Conservation (phyloP, 2,888 invertebrate species). For the Agrilus cyanescens region DNA sequence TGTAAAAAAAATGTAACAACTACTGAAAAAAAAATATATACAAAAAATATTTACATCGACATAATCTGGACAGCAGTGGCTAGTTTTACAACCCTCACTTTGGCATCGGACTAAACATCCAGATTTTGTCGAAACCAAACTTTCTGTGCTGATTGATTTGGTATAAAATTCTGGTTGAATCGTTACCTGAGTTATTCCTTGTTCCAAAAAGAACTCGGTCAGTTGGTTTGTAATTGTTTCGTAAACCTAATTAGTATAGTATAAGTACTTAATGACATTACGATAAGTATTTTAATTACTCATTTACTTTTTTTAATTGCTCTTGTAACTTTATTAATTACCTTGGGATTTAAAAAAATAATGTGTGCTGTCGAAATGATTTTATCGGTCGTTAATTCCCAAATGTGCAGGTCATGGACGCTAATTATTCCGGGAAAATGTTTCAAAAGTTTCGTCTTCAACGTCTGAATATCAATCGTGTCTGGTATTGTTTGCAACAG, state of each 20-base stretch:
- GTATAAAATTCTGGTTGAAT: slow-evolving; percentile 73
- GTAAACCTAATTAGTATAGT: slow-evolving; percentile 35
- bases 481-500: slow-evolving; percentile 87
- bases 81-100: slow-evolving; percentile 31
- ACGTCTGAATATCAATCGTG: slow-evolving; percentile 64
- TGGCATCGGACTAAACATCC: slow-evolving; percentile 36
- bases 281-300: slow-evolving; percentile 1
- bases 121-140: slow-evolving; percentile 20
- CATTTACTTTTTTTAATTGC: background rate
- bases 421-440: slow-evolving; percentile 60
- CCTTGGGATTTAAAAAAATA: slow-evolving; percentile 53
- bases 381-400: slow-evolving; percentile 71
- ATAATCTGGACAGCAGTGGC: slow-evolving; percentile 33
- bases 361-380: slow-evolving; percentile 79
- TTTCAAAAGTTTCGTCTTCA: slow-evolving; percentile 50
- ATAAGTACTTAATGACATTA: slow-evolving; percentile 4
- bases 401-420: slow-evolving; percentile 81
- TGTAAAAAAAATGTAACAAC: too few species aligned
- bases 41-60: background rate
- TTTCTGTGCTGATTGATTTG: slow-evolving; percentile 22
- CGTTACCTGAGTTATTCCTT: slow-evolving; percentile 74
- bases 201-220: slow-evolving; percentile 61
- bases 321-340: slow-evolving; percentile 20
- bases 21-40: too few species aligned
- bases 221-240: slow-evolving; percentile 47